Base-by-base conservation (phyloP, 2,888 invertebrate species). In the Lasioglossum lativentre region DNA sequence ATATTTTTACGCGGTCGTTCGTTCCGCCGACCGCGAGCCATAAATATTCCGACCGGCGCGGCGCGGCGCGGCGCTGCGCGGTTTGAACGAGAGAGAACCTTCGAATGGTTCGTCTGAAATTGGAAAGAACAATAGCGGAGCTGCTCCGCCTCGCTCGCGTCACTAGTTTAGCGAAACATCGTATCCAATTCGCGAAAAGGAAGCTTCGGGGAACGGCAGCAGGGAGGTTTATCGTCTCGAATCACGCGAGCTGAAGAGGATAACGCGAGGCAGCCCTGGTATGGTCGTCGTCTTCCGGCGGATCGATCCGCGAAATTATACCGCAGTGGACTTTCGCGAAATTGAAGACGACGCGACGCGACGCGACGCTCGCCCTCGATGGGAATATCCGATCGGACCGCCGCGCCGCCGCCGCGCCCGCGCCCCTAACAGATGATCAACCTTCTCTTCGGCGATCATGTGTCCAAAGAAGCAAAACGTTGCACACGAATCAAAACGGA, bases 81-180 rank as follows among this genome's bases (percentile, higher is more conserved):
- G n/a, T 42, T 27, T 42, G 16, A 16, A 71, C 42, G 71, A 27
- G n/a, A n/a, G n/a, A n/a, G n/a, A 42, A 16, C 71, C 16, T 16
- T 1, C 42, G 71, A 19, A n/a, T 8, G 42, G 38, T 19, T 27
- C 30, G 23, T 14, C 42, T 71, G 42, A 45, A 71, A 71, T 71
- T 71, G 71, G 71, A 71, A 71, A 71, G 71, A 71, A 71, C 71
- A 71, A 45, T 71, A 45, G n/a, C 10, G 6, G 38, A 16, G 23
- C 10, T 8, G 38, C 38, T 4, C 10, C 68, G 23, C 68, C n/a
- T n/a, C n/a, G n/a, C 68, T 23, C 42, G 71, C 71, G 71, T n/a
- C 71, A 71, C 42, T 42, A 27, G 71, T 71, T 71, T 71, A 71
- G n/a, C 71, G 71, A 71, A 71, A 71, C 34, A n/a, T n/a, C n/a